Base-by-base conservation (phyloP, 2,888 invertebrate species). In the Rhagium mordax region DNA sequence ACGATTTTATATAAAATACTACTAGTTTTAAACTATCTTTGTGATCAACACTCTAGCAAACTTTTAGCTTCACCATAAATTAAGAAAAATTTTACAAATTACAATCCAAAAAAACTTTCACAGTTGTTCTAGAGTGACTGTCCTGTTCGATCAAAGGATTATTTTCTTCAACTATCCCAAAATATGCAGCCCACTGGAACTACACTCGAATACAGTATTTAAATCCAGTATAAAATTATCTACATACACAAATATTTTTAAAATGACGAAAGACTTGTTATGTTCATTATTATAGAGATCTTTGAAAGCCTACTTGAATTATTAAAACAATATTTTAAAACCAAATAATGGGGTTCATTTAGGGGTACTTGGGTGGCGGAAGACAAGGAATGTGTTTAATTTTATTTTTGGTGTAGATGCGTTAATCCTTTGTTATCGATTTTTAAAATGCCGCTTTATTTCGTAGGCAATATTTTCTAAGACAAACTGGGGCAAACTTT, bases 141-240 rank as follows among this genome's bases (percentile, higher is more conserved):
- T 24, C 51, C 27, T 29, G 29, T 49, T 15, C 18, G 27, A 16
- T 13, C n/a, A 16, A 15, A 55, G 65, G 65, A 65, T 65, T 10
- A 20, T 53, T 65, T 65, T n/a, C n/a, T 18, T 65, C 41, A 33
- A 55, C 65, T 65, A 65, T 65, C 18, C 53, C 53, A 65, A 53
- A 65, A 65, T 53, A 53, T 33, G 49, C 8, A 53, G 65, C 29
- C 21, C 65, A 65, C 24, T 53, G 27, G 65, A 53, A 29, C 51
- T 65, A 65, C 49, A 71, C 61, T 67, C 49, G 70, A 65, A 33
- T 33, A 33, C 5, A 41, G 41, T 41, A 66, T 71, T 72, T 72
- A 66, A 75, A 77, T 75, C 64, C 85, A 86, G 86, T 87, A 87
- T 84, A 87, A 87, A 87, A 87, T 85, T 85, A 84, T 84, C 86